Evolutionary conservation across 2,888 invertebrate genomes (phyloP).

Genomic region (Archaeoteleia sp.): DNA sequence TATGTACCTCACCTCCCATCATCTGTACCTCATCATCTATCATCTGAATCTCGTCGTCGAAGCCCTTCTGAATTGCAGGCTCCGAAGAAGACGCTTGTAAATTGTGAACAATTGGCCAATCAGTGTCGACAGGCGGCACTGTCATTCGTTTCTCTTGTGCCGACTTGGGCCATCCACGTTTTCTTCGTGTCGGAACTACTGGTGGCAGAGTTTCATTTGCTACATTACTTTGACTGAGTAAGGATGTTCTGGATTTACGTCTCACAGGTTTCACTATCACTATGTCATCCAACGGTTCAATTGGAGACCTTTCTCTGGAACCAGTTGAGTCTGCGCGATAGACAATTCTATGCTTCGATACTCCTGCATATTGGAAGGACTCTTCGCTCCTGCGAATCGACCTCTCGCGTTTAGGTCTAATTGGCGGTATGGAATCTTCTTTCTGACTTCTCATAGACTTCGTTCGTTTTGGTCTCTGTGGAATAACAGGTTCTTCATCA

Average conservation of each 20-base stretch:
- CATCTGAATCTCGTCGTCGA: slow-evolving; percentile 35
- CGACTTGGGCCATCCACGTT: slow-evolving; percentile 52
- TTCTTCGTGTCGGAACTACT: slow-evolving; percentile 61
- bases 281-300: slow-evolving; percentile 69
- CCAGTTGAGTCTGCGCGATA: slow-evolving; percentile 62
- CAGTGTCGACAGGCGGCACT: slow-evolving; percentile 25
- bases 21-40: too few species aligned
- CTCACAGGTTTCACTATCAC: slow-evolving; percentile 70
- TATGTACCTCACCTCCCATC: too few species aligned
- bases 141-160: slow-evolving; percentile 29
- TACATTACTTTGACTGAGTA: slow-evolving; percentile 63
- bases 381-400: slow-evolving; percentile 61
- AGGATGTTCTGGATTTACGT: slow-evolving; percentile 67
- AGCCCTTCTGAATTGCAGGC: slow-evolving; percentile 47
- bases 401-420: slow-evolving; percentile 76
- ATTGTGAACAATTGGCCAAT: slow-evolving; percentile 45
- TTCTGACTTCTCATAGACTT: slow-evolving; percentile 64
- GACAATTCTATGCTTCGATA: slow-evolving; percentile 64
- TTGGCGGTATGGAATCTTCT: slow-evolving; percentile 71
- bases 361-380: slow-evolving; percentile 49
- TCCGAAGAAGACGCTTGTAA: slow-evolving; percentile 43
- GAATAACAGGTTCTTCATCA: slow-evolving; percentile 69
- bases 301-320: slow-evolving; percentile 36
- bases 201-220: slow-evolving; percentile 55
- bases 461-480: slow-evolving; percentile 64